phyloP scores from a whole-genome alignment of 2,888 invertebrate species.

The Ophioninae sp. region DNA sequence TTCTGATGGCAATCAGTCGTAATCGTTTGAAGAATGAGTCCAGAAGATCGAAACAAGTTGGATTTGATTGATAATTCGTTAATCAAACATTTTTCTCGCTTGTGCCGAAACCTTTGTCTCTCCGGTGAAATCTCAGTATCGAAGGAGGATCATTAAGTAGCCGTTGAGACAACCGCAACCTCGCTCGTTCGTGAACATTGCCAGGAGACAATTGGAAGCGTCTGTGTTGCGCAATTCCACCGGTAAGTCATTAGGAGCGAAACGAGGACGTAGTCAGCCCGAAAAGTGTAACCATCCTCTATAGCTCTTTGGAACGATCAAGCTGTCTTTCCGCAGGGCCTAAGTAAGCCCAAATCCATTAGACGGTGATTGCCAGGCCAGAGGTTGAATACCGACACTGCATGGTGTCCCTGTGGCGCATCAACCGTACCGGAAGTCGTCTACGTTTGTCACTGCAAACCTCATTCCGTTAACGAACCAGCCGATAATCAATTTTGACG shows the following conservation, averaged over 20 bases:
- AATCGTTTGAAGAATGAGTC: not conserved
- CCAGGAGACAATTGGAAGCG: not conserved
- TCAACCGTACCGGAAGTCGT: conserved; percentile 38
- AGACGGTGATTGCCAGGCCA: conserved; percentile 45
- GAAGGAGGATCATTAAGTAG: not conserved
- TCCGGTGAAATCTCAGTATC: not conserved
- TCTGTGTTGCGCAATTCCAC: not conserved
- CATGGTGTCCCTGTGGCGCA: conserved; percentile 19
- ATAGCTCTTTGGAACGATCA: conserved; percentile 14
- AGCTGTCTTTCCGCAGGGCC: conserved; percentile 25
- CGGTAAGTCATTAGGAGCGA: conserved; percentile 30
- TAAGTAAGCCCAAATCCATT: conserved; percentile 63
- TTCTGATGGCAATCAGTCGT: not conserved
- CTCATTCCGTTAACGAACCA: conserved; percentile 71
- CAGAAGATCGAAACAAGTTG: not conserved
- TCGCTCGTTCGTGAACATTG: not conserved
- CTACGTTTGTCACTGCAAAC: conserved; percentile 43
- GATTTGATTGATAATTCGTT: not conserved
- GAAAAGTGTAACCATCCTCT: conserved; percentile 20
- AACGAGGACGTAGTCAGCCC: conserved; percentile 7
- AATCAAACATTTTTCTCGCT: not conserved
- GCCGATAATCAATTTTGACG: conserved; percentile 68
- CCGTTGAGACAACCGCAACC: not conserved
- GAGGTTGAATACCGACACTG: not conserved
- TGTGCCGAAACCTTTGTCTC: not conserved